phyloP scores from a whole-genome alignment of 1,140 invertebrate species.

The Littorina saxatilis region DNA sequence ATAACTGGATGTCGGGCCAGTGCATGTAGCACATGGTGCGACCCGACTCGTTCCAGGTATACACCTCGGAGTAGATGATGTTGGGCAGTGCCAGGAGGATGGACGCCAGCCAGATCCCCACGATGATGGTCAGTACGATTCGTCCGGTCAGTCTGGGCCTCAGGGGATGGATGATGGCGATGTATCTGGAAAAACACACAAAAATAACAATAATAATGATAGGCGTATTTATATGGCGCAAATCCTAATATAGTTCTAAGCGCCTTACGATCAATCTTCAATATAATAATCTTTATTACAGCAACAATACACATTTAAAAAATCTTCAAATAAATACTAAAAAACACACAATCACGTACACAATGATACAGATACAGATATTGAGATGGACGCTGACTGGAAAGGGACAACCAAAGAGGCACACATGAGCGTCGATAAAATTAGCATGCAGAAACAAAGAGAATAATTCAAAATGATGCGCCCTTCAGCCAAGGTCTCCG shows the following conservation, averaged over 20 bases:
- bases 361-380: neutral
- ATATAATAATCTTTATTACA: no score
- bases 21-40: slow-evolving; percentile 84
- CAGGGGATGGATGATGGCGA: slow-evolving; percentile 93
- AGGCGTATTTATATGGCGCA: neutral
- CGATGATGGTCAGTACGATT: slow-evolving; percentile 85
- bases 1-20: slow-evolving; percentile 84
- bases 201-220: neutral
- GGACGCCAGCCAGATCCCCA: slow-evolving; percentile 88
- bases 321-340: neutral
- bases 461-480: no score
- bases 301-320: neutral
- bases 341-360: neutral
- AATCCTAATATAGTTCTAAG: no score
- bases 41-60: slow-evolving; percentile 78
- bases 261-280: no score
- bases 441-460: no score
- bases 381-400: no score
- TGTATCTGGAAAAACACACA: slow-evolving; percentile 82
- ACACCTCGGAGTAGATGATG: slow-evolving; percentile 87
- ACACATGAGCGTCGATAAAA: no score
- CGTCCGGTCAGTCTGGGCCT: slow-evolving; percentile 88
- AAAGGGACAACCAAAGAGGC: no score
- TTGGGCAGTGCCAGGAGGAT: slow-evolving; percentile 87
- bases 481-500: no score